Evolutionary conservation across 1,140 invertebrate species (phyloP), one percentile per base, ranked within the genome.

Genomic region (Calephelis virginiensis): DNA sequence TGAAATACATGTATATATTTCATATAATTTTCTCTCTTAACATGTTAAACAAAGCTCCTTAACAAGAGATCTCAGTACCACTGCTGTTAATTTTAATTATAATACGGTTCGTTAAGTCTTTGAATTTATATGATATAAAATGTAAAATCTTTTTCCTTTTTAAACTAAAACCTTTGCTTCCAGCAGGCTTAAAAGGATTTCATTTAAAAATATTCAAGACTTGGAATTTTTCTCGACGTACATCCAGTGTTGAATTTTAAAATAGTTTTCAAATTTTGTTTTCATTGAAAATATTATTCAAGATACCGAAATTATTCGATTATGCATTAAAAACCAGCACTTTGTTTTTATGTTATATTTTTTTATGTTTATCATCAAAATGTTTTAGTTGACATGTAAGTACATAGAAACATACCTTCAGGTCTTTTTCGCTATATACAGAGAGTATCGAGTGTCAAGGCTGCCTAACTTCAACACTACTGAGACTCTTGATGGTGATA

Each of bases 71-170:
- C 50, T 11, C 50, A 56, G 14, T 56, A 28, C 50, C 50, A 56
- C 17, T 10, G 14, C 14, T 56, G 50, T 56, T 28, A 56, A 56
- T 56, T 56, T 56, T 56, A 56, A 56, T 56, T 56, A 56, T 56
- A 56, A 37, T 56, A 56, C 53, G 53, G 53, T 56, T 56, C 53
- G 53, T 56, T 56, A 56, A 56, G 53, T 56, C 14, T 56, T 56
- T 56, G 53, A 56, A 56, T 56, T 56, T 56, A 56, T 56, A 56
- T 56, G 17, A 56, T 37, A 56, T 56, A 56, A 56, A 56, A 56
- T 56, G 53, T 37, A 56, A 37, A 56, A 56, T 56, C 53, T 56
- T 56, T 56, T 56, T 56, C 1, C 14, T 56, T 53, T 56, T 56
- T 56, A 28, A 56, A 56, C 28, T 17, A 11, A 56, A 56, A 37